Percentiles rank a stretch among this genome's conserved stretches.
Evolutionary conservation across 30 jellyfish, hydroid and myxozoan genomes (phyloP).

Genomic region (Mastigias papua): DNA sequence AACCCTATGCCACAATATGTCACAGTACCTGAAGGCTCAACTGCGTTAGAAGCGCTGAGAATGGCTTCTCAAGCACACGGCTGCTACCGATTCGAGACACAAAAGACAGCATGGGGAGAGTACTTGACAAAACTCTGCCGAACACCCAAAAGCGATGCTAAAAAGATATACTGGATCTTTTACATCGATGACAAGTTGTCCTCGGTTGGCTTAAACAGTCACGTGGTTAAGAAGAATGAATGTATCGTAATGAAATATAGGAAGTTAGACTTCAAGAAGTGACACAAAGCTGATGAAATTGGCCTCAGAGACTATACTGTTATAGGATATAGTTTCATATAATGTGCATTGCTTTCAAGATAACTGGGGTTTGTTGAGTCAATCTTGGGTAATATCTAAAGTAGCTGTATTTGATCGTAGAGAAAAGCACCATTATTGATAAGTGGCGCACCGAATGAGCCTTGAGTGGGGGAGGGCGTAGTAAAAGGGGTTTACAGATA

Average conservation of each 20-base stretch:
- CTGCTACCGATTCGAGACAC: slow-evolving; percentile 34
- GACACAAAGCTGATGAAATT: too few relatives aligned
- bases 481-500: too few relatives aligned
- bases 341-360: too few relatives aligned
- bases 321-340: too few relatives aligned
- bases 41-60: slow-evolving; percentile 46
- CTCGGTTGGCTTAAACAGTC: slow-evolving; percentile 11
- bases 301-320: too few relatives aligned
- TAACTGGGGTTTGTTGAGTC: too few relatives aligned
- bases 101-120: slow-evolving; percentile 54
- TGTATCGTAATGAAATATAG: slow-evolving; percentile 34
- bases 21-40: slow-evolving; percentile 30
- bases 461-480: too few relatives aligned
- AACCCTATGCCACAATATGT: slow-evolving; percentile 35
- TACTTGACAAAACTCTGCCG: slow-evolving; percentile 23
- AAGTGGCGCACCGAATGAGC: too few relatives aligned
- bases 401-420: too few relatives aligned
- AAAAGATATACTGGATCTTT: slow-evolving; percentile 55
- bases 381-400: too few relatives aligned
- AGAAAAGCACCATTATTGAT: too few relatives aligned
- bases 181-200: slow-evolving; percentile 45
- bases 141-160: not conserved
- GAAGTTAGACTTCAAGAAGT: not conserved
- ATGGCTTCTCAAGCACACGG: slow-evolving; percentile 22
- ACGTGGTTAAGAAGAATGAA: slow-evolving; percentile 20